These are phyloP conservation scores for Drosophila gaucha DNA, from an alignment of 2,888 invertebrate genomes.

Conservation along the genomic window DNA sequence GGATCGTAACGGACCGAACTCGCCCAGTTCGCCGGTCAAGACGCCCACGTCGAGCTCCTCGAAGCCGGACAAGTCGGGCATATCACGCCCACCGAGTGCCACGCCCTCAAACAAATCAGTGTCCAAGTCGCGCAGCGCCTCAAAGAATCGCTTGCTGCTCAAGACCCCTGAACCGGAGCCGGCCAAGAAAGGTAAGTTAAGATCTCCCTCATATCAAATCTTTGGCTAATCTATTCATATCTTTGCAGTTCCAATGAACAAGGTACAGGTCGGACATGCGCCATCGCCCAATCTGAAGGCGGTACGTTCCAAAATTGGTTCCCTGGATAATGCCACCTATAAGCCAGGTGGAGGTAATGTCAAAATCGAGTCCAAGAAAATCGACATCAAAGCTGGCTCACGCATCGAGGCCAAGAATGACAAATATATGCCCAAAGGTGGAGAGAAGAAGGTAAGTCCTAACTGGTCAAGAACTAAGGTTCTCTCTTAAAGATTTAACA, in stretches of 20 bases:
- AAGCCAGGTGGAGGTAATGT: slow-evolving; percentile 95
- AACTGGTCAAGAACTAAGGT: slow-evolving; percentile 3
- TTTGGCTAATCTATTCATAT: not conserved
- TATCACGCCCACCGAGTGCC: slow-evolving; percentile 85
- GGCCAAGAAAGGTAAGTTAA: slow-evolving; percentile 89
- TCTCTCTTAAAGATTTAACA: not conserved
- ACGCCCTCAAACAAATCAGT: slow-evolving; percentile 85
- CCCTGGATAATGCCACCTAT: slow-evolving; percentile 94
- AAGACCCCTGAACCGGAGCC: slow-evolving; percentile 90
- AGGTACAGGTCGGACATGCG: slow-evolving; percentile 95
- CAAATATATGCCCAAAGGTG: slow-evolving; percentile 93
- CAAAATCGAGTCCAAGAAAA: slow-evolving; percentile 94
- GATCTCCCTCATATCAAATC: too few relatives aligned
- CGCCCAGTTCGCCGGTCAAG: slow-evolving; percentile 90
- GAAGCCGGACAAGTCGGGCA: slow-evolving; percentile 83
- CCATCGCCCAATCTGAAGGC: slow-evolving; percentile 96
- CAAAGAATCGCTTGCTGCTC: slow-evolving; percentile 84
- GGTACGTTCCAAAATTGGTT: slow-evolving; percentile 96
- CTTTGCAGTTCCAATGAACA: slow-evolving; percentile 93
- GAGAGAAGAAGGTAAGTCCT: slow-evolving; percentile 92
- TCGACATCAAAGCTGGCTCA: slow-evolving; percentile 93
- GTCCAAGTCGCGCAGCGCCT: slow-evolving; percentile 84
- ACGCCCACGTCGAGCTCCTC: slow-evolving; percentile 86
- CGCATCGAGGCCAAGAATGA: slow-evolving; percentile 97
- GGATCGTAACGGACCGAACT: slow-evolving; percentile 88